Conservation (phyloP, 1,140 invertebrate species). For the Formica selysi region DNA sequence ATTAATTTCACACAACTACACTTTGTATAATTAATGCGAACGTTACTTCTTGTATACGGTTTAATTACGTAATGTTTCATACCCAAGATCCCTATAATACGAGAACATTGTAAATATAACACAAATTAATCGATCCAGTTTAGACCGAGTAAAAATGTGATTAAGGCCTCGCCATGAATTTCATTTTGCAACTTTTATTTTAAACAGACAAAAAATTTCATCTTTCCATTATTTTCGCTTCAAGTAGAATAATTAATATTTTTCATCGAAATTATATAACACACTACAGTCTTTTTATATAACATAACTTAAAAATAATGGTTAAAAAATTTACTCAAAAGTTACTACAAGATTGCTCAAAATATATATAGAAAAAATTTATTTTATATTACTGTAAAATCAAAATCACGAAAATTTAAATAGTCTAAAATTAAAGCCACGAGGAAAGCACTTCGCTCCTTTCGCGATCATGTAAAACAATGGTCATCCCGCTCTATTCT, state of each 20-base stretch:
- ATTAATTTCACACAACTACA: slow-evolving; percentile 48
- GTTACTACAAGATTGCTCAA: neutral
- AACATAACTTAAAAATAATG: neutral
- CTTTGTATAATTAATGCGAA: slow-evolving; percentile 47
- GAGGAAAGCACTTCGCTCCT: neutral
- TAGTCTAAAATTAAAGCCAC: neutral
- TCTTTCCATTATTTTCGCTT: neutral
- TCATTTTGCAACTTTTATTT: neutral
- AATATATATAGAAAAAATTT: too few relatives aligned
- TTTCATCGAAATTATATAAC: neutral
- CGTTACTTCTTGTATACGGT: slow-evolving; percentile 8
- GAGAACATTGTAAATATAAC: neutral
- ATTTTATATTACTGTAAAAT: neutral
- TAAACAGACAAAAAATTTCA: neutral
- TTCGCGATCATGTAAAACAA: neutral
- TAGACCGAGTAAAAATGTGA: neutral
- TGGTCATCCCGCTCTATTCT: slow-evolving; percentile 22
- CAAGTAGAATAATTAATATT: neutral
- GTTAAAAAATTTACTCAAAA: neutral
- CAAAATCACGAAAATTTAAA: neutral
- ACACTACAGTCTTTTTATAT: neutral
- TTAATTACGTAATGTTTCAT: slow-evolving; percentile 54
- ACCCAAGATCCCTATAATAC: neutral
- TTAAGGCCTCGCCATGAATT: neutral
- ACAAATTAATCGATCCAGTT: slow-evolving; percentile 31